Evolutionary conservation across 1,140 invertebrate genomes (phyloP).

Genomic region (Caerostris extrusa): DNA sequence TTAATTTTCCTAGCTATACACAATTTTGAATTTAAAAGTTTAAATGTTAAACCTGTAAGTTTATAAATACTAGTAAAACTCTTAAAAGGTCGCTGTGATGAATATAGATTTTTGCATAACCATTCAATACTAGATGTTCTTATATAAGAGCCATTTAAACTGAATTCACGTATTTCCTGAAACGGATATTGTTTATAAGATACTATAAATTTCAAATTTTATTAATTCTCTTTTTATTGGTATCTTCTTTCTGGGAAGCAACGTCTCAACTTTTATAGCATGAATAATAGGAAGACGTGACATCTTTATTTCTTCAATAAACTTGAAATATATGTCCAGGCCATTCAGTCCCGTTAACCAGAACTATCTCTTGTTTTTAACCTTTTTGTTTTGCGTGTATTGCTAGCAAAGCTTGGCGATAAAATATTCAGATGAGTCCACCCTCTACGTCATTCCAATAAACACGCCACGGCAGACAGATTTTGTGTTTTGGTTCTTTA

Average conservation of each 20-base stretch:
- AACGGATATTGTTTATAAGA: conserved; percentile 13
- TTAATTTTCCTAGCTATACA: too few species aligned
- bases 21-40: too few species aligned
- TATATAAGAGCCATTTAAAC: not conserved
- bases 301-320: conserved; percentile 6
- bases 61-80: not conserved
- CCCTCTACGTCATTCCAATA: not conserved
- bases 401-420: not conserved
- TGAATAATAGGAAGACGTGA: not conserved
- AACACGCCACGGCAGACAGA: not conserved
- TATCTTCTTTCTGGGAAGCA: not conserved
- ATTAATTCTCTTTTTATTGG: not conserved
- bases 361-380: not conserved
- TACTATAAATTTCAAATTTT: not conserved
- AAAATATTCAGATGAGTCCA: not conserved
- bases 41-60: too few species aligned
- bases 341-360: not conserved
- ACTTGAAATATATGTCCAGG: not conserved
- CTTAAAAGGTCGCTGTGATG: not conserved
- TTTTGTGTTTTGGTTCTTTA: not conserved
- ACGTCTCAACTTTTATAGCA: not conserved
- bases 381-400: not conserved
- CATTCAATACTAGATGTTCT: not conserved
- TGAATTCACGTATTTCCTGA: not conserved
- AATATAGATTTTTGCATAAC: not conserved